phyloP scores from a whole-genome alignment of 2,797 vertebrate genomes.

The Pseudochirops cupreus region DNA sequence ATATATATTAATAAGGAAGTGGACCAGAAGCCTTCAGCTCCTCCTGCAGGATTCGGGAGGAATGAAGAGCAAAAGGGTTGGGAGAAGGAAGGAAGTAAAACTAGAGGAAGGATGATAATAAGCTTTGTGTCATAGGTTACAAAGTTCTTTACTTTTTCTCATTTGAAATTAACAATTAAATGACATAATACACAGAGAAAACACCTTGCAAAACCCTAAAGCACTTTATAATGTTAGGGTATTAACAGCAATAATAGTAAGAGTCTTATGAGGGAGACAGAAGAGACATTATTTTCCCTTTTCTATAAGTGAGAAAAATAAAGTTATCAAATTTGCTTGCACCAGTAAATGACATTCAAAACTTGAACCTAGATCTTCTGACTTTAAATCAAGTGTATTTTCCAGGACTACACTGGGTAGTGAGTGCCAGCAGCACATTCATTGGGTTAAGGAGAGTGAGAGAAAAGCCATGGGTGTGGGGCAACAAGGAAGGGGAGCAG shows the following conservation, averaged over 20 bases:
- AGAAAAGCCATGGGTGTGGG: background rate
- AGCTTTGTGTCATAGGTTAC: background rate
- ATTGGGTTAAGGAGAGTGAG: background rate
- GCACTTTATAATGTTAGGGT: background rate
- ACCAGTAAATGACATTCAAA: background rate
- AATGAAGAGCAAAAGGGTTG: background rate
- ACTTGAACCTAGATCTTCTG: background rate
- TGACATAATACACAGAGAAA: background rate
- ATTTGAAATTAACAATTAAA: background rate
- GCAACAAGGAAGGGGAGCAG: constrained; percentile 2
- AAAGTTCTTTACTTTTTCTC: background rate
- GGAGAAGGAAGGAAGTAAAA: background rate
- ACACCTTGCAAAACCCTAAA: background rate
- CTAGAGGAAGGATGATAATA: background rate
- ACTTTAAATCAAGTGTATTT: background rate
- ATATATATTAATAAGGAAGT: too few species aligned
- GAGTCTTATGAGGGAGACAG: background rate
- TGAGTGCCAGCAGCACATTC: background rate
- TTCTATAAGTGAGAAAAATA: background rate
- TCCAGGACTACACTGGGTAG: background rate
- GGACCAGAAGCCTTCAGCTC: too few species aligned
- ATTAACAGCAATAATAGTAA: background rate
- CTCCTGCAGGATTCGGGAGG: background rate
- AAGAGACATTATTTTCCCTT: background rate
- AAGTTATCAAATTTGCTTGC: background rate